Conservation (phyloP, 2,797 vertebrate genomes). For the Sebastolobus altivelis region DNA sequence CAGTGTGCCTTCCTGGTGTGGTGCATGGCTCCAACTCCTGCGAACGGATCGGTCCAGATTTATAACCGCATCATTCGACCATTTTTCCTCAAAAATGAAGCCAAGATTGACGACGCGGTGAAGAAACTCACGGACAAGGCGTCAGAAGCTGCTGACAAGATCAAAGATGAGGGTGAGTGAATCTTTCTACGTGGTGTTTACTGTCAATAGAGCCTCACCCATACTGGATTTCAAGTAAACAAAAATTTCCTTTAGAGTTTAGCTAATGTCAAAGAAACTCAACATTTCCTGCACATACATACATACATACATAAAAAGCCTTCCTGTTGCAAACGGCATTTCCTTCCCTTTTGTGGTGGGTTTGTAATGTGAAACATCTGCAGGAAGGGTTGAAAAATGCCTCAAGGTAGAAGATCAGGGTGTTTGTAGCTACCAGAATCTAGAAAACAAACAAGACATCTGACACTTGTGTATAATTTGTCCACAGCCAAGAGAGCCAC, state of each 20-base stretch:
- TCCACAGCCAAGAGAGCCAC: constrained; percentile 93
- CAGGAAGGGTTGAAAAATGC: too few species aligned
- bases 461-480: constrained; percentile 19
- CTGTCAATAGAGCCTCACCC: background rate
- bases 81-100: constrained; percentile 93
- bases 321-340: background rate
- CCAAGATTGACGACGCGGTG: constrained; percentile 87
- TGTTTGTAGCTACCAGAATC: too few species aligned
- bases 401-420: background rate
- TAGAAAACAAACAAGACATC: background rate
- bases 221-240: background rate
- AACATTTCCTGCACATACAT: background rate
- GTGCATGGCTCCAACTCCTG: constrained; percentile 95
- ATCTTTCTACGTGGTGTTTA: background rate
- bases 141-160: constrained; percentile 91
- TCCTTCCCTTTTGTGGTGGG: background rate
- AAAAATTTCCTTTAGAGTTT: background rate
- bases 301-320: background rate
- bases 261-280: background rate
- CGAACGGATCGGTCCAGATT: constrained; percentile 91
- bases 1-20: constrained; percentile 95
- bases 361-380: background rate
- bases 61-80: constrained; percentile 93
- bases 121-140: constrained; percentile 94
- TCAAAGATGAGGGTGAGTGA: constrained; percentile 91